Percentiles rank a stretch among this genome's conserved stretches.
phyloP scores from a whole-genome alignment of 2,888 invertebrate genomes.

The Noctua fimbriata region DNA sequence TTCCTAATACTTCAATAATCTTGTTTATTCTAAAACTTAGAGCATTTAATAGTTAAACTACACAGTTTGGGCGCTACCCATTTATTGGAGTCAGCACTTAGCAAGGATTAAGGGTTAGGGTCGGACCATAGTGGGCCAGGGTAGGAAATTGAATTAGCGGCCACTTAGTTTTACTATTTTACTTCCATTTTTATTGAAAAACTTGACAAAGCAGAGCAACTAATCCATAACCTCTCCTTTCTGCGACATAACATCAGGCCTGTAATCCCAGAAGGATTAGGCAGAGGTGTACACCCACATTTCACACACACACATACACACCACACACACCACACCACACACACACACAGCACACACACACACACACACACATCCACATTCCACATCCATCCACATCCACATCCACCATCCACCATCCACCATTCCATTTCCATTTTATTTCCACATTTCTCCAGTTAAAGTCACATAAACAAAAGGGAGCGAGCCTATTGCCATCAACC shows the following conservation, averaged over 20 bases:
- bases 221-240: too few species aligned
- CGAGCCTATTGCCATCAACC: not conserved
- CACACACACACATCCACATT: too few species aligned
- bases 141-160: not conserved
- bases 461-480: not conserved
- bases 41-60: constrained; percentile 36
- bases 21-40: constrained; percentile 30
- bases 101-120: constrained; percentile 48
- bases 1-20: constrained; percentile 7
- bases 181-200: not conserved
- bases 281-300: too few species aligned
- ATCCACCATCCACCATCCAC: too few species aligned
- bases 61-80: constrained; percentile 34
- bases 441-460: too few species aligned
- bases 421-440: too few species aligned
- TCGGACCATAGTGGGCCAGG: not conserved
- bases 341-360: too few species aligned
- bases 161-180: not conserved
- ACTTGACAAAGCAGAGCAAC: not conserved
- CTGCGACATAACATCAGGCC: not conserved
- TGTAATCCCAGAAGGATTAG: too few species aligned
- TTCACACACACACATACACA: too few species aligned
- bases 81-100: constrained; percentile 59
- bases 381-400: too few species aligned
- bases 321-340: too few species aligned